Evolutionary conservation across 2,113 vertebrate genomes (phyloP), one percentile per base, ranked within the genome.

Genomic region (Brachionichthys hirsutus): DNA sequence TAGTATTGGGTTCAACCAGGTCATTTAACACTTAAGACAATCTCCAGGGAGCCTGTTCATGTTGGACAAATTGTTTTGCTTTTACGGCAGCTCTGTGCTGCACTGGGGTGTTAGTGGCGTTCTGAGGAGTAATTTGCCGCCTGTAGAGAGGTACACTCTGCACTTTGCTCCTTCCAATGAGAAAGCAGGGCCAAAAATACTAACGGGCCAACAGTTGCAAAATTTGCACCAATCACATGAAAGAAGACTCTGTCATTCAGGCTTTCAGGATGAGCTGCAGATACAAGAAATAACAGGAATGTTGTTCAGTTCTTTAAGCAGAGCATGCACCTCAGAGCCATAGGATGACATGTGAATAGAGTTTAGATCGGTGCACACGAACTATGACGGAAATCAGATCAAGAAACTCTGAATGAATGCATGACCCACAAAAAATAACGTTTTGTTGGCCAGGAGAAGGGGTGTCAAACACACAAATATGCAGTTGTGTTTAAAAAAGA

Each of bases 21-120:
- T 90, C 89, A 87, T 89, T 89, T 85, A 88, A 87, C 89, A 88
- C 85, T 89, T 89, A 86, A 87, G 83, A 86, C 62, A 54, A 79
- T 87, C 87, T 85, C 87, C 22, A 2, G 86, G 89, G 89, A 88
- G 71, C 65, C 83, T 70, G 78, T 85, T 87, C 81, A 69, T 82
- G 82, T 87, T 82, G 85, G 81, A 88, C 88, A 90, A 91, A 89
- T 90, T 89, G 87, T 88, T 87, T 84, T 81, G 85, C 78, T 69
- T 88, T 83, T 68, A 81, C 78, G 40, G 81, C 80, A 84, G 81
- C 73, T 75, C 73, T 59, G 77, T 17, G 13, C 75, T 49, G 60
- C 74, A 70, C 67, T 38, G 51, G 46, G 73, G 69, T 72, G 83
- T 80, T 83, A 58, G 74, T 57, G 68, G 67, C 73, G 72, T 85